These are phyloP conservation scores for Menura novaehollandiae DNA, from an alignment of 2,113 vertebrate species.

Conservation along the genomic window DNA sequence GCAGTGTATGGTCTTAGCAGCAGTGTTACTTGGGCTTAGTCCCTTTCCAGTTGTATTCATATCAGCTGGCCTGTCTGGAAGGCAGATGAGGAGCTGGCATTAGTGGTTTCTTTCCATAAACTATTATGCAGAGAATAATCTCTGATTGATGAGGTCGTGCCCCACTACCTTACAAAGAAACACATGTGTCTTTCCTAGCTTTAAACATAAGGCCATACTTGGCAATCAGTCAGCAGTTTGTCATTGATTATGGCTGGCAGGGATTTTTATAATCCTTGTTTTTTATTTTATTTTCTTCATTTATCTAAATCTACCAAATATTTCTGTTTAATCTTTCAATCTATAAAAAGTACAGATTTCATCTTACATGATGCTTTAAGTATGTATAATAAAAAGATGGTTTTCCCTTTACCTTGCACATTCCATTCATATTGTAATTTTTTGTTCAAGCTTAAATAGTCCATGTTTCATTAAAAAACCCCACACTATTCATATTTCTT, in stretches of 20 bases:
- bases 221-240: conserved; percentile 45
- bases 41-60: neutral
- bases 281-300: conserved; percentile 41
- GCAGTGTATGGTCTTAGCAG: neutral
- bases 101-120: conserved; percentile 29
- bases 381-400: neutral
- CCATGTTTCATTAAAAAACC: conserved; percentile 22
- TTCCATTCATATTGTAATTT: conserved; percentile 55
- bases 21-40: neutral
- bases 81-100: neutral
- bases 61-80: conserved; percentile 10
- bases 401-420: conserved; percentile 47
- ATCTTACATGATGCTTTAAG: neutral
- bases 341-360: conserved; percentile 12
- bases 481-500: conserved; percentile 20
- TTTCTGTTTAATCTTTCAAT: conserved; percentile 19
- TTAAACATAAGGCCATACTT: conserved; percentile 22
- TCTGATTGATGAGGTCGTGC: conserved; percentile 57
- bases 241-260: conserved; percentile 46
- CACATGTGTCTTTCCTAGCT: conserved; percentile 4
- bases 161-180: conserved; percentile 45
- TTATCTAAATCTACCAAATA: conserved; percentile 12
- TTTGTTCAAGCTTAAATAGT: conserved; percentile 34
- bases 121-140: conserved; percentile 60
- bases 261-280: conserved; percentile 43